A percentile compares a stretch with the other conserved stretches of the same genome.
Evolutionary conservation across 2,113 vertebrate species (phyloP).

Genomic region (Deroptyus accipitrinus): DNA sequence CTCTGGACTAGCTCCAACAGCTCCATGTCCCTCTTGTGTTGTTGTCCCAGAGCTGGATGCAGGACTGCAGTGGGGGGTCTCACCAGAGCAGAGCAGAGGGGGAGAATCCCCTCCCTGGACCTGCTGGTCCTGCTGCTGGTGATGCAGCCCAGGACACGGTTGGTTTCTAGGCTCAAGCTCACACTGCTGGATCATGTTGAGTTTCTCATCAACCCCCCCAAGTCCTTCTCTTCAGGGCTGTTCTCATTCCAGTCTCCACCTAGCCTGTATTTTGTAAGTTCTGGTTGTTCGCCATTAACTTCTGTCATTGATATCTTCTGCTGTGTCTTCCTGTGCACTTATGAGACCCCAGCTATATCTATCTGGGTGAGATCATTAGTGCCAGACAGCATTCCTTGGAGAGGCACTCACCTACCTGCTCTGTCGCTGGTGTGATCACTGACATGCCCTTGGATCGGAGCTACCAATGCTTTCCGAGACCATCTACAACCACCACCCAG

Average conservation of each 20-base stretch:
- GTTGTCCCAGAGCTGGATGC: background rate
- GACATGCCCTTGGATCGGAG: background rate
- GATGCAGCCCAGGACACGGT: background rate
- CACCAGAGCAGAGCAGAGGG: background rate
- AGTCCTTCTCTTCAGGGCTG: background rate
- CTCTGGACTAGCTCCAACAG: background rate
- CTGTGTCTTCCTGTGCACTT: background rate
- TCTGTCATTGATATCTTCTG: background rate
- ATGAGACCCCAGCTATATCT: fast-evolving
- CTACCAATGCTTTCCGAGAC: background rate
- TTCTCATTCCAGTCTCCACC: background rate
- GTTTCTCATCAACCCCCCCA: background rate
- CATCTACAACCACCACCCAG: background rate
- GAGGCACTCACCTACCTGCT: fast-evolving
- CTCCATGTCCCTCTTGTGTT: background rate
- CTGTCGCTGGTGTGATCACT: background rate
- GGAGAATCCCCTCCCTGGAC: background rate
- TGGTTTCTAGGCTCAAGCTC: background rate
- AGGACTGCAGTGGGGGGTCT: background rate
- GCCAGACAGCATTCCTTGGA: background rate
- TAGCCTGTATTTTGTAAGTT: background rate
- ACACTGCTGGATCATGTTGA: background rate
- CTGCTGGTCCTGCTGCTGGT: background rate
- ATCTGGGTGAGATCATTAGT: fast-evolving
- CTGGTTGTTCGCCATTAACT: background rate